These are phyloP conservation scores for Aspiorhynchus laticeps DNA, from an alignment of 2,113 vertebrate species.

Conservation along the genomic window DNA sequence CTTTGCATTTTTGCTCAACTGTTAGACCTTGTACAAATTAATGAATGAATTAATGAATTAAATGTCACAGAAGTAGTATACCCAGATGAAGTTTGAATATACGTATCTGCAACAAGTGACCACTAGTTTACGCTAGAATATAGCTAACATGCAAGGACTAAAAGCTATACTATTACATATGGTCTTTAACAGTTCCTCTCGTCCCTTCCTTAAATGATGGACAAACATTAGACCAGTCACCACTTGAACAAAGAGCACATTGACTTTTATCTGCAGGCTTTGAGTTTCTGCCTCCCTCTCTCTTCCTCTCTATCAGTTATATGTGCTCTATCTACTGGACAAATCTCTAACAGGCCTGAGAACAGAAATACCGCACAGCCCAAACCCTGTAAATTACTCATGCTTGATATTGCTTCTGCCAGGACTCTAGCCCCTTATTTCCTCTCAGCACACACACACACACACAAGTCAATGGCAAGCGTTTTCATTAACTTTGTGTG, in stretches of 20 bases:
- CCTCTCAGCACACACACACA: neutral
- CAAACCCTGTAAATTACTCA: constrained; percentile 48
- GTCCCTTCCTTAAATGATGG: constrained; percentile 18
- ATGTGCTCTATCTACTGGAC: constrained; percentile 30
- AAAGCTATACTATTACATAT: neutral
- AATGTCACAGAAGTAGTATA: neutral
- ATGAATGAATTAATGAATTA: neutral
- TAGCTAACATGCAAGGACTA: neutral
- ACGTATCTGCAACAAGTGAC: neutral
- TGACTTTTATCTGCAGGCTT: constrained; percentile 28
- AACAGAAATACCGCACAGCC: constrained; percentile 36
- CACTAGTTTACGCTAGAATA: neutral
- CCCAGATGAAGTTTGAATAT: neutral
- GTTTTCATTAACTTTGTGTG: constrained; percentile 39
- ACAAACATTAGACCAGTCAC: constrained; percentile 29
- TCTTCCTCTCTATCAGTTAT: constrained; percentile 37
- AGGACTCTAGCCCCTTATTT: constrained; percentile 43
- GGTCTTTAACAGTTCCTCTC: neutral
- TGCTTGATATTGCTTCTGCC: constrained; percentile 54
- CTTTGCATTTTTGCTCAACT: neutral
- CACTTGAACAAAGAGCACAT: constrained; percentile 41
- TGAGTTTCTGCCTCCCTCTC: constrained; percentile 20
- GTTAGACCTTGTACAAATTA: neutral
- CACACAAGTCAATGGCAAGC: constrained; percentile 31
- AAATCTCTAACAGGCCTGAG: constrained; percentile 44